Conservation (phyloP, 2,113 vertebrate genomes). For the Clupea harengus region DNA sequence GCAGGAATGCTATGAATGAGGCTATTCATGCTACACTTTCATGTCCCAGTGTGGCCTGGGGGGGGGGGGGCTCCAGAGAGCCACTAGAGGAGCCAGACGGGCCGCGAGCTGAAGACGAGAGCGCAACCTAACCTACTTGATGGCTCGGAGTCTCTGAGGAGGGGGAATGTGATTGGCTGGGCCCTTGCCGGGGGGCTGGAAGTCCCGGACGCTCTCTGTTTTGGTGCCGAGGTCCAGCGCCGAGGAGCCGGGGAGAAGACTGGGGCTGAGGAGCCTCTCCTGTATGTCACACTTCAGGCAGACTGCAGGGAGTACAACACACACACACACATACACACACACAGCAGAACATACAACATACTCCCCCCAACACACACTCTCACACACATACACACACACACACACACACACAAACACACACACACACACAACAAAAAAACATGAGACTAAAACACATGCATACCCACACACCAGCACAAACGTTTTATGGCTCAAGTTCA, state of each 20-base stretch:
- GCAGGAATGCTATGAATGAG: constrained; percentile 6
- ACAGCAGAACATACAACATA: not conserved
- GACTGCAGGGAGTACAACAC: constrained; percentile 63
- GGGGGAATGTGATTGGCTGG: constrained; percentile 61
- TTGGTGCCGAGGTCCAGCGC: constrained; percentile 59
- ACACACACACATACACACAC: constrained; percentile 18
- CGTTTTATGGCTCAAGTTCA: not conserved
- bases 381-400: not conserved
- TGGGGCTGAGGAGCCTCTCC: constrained; percentile 85
- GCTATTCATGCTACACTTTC: not conserved
- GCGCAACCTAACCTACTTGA: not conserved
- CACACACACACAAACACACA: constrained; percentile 12
- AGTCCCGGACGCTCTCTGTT: constrained; percentile 69
- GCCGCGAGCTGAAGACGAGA: not conserved
- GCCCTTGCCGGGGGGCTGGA: constrained; percentile 66
- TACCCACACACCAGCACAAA: not conserved
- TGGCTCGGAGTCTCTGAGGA: constrained; percentile 68
- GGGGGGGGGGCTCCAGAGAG: not conserved
- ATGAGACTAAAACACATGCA: not conserved
- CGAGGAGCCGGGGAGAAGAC: constrained; percentile 70
- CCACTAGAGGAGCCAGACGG: not conserved
- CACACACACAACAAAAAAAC: not conserved
- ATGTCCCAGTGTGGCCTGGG: not conserved
- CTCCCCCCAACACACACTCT: not conserved
- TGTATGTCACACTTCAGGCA: constrained; percentile 91